Evolutionary conservation across 2,797 vertebrate genomes (phyloP).

Genomic region (Setipinna tenuifilis): DNA sequence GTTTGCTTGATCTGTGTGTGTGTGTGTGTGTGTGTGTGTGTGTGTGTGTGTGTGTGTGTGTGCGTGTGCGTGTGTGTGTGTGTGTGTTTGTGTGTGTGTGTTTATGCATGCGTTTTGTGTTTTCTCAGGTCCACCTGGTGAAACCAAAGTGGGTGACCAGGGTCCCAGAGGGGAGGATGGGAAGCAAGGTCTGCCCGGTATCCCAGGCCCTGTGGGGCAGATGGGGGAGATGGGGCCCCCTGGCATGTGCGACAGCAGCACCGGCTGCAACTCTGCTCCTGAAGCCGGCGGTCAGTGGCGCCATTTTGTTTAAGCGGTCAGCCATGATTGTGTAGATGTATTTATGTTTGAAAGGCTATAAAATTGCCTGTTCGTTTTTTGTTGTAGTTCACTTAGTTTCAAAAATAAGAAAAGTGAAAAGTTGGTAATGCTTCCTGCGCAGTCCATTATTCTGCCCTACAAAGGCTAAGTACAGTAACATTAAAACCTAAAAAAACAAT

Average conservation of each 20-base stretch:
- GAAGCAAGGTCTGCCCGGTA: conserved; percentile 63
- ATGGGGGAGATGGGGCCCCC: conserved; percentile 75
- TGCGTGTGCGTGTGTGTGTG: neutral
- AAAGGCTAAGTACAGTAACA: too few relatives aligned
- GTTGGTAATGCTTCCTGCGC: too few relatives aligned
- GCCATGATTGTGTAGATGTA: neutral
- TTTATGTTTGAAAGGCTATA: neutral
- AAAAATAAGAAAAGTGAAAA: too few relatives aligned
- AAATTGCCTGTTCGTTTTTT: too few relatives aligned
- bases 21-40: too few relatives aligned
- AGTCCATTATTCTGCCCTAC: too few relatives aligned
- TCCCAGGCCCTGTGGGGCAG: conserved; percentile 68
- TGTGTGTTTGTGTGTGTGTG: neutral
- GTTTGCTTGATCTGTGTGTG: neutral
- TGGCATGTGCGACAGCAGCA: conserved; percentile 77
- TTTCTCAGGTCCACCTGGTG: conserved; percentile 71
- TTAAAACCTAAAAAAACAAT: too few relatives aligned
- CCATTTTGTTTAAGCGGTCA: neutral
- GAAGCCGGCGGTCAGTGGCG: conserved; percentile 67
- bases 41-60: too few relatives aligned
- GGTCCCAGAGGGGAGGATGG: conserved; percentile 74
- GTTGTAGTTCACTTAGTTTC: too few relatives aligned
- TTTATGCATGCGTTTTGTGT: neutral
- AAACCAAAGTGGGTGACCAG: conserved; percentile 69
- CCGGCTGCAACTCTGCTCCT: conserved; percentile 66